These are phyloP conservation scores for Fregata magnificens DNA, from an alignment of 2,113 vertebrate species.

Conservation along the genomic window DNA sequence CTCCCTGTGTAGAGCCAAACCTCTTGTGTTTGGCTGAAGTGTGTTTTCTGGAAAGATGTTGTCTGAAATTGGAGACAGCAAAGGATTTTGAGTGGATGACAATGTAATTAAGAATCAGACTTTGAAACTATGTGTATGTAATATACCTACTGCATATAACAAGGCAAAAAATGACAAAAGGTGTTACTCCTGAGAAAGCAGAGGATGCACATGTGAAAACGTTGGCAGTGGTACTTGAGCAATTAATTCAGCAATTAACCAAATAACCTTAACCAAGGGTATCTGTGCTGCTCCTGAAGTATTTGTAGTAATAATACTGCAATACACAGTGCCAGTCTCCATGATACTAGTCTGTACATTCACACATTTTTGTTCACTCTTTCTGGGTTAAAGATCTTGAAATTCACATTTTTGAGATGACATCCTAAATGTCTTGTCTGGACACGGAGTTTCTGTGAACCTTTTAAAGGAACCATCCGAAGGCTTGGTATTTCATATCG, in stretches of 20 bases:
- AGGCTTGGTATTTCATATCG: background rate
- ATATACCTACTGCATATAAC: background rate
- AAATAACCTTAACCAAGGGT: background rate
- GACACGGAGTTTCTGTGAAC: background rate
- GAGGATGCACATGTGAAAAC: background rate
- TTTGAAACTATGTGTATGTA: background rate
- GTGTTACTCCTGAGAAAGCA: background rate
- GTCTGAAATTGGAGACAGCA: background rate
- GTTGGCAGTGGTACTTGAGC: background rate
- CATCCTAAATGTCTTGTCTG: background rate
- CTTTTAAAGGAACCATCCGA: background rate
- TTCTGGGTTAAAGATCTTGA: background rate
- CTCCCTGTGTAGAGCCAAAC: background rate
- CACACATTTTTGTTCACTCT: background rate
- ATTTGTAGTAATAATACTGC: background rate
- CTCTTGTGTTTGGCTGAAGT: background rate
- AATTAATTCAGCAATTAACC: background rate
- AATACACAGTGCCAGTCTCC: background rate
- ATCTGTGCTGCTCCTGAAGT: background rate
- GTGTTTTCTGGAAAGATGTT: background rate
- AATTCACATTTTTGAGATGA: background rate
- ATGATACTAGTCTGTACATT: accelerated
- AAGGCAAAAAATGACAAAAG: background rate
- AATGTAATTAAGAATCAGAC: background rate
- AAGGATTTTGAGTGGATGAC: background rate